phyloP scores from a whole-genome alignment of 2,797 vertebrate species.

The Lutjanus campechanus region DNA sequence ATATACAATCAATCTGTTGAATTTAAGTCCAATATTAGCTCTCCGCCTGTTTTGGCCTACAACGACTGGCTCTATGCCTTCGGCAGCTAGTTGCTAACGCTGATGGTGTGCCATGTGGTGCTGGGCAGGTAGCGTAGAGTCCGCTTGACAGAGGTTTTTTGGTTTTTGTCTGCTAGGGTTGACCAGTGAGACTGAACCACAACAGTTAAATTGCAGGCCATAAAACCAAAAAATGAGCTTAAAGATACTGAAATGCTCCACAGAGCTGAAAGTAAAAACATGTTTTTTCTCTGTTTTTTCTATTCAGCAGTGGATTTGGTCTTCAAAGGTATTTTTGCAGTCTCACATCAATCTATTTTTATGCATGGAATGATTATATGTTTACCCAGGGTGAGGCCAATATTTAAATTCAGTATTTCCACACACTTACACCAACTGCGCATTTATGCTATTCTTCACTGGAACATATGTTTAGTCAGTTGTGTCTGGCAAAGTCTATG shows the following conservation, averaged over 20 bases:
- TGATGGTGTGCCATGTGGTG: not conserved
- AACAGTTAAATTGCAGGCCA: not conserved
- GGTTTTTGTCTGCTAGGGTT: not conserved
- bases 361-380: not conserved
- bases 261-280: not conserved
- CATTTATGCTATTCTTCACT: not conserved
- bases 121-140: not conserved
- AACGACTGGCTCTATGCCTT: not conserved
- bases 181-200: not conserved
- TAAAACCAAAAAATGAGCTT: too few relatives aligned
- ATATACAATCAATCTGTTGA: not conserved
- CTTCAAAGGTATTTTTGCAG: not conserved
- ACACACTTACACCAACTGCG: not conserved
- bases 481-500: not conserved
- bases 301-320: not conserved
- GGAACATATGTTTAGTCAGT: not conserved
- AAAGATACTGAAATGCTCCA: not conserved
- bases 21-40: not conserved
- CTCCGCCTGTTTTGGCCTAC: not conserved
- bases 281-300: not conserved
- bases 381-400: not conserved
- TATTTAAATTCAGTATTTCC: conserved; percentile 8
- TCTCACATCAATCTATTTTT: not conserved
- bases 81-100: too few relatives aligned
- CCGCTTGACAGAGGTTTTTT: not conserved